phyloP scores from a whole-genome alignment of 2,888 invertebrate genomes.

The Agrochola circellaris region DNA sequence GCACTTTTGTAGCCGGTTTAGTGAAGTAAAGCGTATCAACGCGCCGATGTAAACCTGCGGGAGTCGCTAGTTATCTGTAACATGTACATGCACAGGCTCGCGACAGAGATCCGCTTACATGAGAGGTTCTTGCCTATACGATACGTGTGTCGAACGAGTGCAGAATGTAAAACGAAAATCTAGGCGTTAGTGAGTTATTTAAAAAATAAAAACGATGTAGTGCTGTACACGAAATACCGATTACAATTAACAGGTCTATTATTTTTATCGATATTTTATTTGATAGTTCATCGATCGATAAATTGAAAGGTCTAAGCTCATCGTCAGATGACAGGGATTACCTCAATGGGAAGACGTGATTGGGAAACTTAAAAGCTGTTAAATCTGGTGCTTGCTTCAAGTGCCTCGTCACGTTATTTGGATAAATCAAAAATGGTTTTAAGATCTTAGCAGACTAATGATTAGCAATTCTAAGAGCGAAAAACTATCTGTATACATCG shows the following conservation, averaged over 20 bases:
- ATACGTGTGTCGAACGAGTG: background rate
- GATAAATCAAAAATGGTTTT: conserved; percentile 12
- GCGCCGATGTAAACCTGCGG: conserved; percentile 16
- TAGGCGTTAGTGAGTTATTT: background rate
- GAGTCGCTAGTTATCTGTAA: conserved; percentile 18
- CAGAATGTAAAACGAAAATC: conserved; percentile 6
- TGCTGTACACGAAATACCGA: background rate
- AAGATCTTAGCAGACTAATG: background rate
- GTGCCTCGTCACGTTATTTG: conserved; percentile 1
- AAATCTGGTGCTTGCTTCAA: conserved; percentile 5
- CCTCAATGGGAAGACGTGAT: conserved; percentile 11
- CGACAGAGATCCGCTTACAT: conserved; percentile 18
- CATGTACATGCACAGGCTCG: background rate
- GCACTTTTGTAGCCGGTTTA: background rate
- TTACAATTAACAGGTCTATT: background rate
- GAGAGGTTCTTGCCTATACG: background rate
- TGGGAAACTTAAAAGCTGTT: conserved; percentile 3
- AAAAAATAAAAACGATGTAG: background rate
- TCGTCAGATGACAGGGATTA: background rate
- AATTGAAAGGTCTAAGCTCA: background rate
- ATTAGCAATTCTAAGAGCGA: background rate
- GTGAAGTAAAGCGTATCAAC: conserved; percentile 3
- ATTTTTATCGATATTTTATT: conserved; percentile 1
- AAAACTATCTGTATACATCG: background rate
- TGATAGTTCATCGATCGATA: background rate